A percentile compares a stretch with the other conserved stretches of the same genome.
Conservation (phyloP, 2,113 vertebrate genomes). For the Anhinga rufa region DNA sequence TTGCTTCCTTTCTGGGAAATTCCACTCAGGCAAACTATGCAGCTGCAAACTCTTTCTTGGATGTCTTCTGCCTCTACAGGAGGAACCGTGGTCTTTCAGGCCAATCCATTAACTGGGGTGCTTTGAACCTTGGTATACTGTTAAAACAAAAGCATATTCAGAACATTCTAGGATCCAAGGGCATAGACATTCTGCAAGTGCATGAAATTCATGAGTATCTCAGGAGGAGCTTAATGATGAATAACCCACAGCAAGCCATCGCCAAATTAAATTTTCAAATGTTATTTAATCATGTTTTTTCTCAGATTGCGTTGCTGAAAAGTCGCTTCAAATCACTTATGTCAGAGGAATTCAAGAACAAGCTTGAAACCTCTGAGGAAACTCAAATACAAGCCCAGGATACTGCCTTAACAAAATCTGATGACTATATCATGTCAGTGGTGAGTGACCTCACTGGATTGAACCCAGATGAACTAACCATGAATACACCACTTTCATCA, state of each 20-base stretch:
- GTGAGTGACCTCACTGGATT: constrained; percentile 65
- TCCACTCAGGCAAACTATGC: constrained; percentile 82
- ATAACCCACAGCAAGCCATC: constrained; percentile 77
- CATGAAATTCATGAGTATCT: constrained; percentile 76
- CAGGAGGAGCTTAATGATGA: constrained; percentile 68
- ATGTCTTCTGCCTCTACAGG: constrained; percentile 81
- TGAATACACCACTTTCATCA: constrained; percentile 60
- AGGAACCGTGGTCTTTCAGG: constrained; percentile 79
- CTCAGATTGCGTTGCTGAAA: constrained; percentile 67
- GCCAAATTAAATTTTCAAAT: constrained; percentile 77
- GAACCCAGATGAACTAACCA: constrained; percentile 63
- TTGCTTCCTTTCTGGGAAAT: constrained; percentile 84
- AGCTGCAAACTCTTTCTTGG: constrained; percentile 87
- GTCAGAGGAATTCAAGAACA: constrained; percentile 49
- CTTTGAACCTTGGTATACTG: constrained; percentile 80
- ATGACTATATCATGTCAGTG: constrained; percentile 67
- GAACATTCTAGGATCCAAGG: constrained; percentile 74
- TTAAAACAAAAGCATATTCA: constrained; percentile 76
- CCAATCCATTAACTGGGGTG: constrained; percentile 87
- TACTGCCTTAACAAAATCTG: constrained; percentile 16
- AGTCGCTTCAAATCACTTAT: constrained; percentile 67
- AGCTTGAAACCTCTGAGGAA: neutral
- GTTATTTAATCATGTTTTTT: constrained; percentile 63
- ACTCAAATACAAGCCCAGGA: neutral
- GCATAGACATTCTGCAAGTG: constrained; percentile 75